Conservation (phyloP, 2,797 vertebrate genomes). For the Mus spretus region DNA sequence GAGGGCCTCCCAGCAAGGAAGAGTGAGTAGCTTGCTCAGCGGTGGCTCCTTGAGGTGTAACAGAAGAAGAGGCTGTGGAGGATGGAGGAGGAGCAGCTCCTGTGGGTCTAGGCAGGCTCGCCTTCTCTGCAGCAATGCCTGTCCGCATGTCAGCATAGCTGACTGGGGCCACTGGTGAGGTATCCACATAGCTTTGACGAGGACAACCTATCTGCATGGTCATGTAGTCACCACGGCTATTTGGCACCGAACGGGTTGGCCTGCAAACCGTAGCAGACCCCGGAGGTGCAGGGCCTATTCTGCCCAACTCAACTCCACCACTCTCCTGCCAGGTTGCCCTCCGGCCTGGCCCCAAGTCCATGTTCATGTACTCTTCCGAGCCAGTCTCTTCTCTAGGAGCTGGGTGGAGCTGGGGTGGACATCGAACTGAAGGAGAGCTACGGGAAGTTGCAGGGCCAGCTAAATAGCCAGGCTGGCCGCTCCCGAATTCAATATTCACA, state of each 20-base stretch:
- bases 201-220: slow-evolving; percentile 89
- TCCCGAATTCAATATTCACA: slow-evolving; percentile 92
- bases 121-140: slow-evolving; percentile 80
- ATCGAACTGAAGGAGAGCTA: slow-evolving; percentile 78
- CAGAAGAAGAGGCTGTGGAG: slow-evolving; percentile 73
- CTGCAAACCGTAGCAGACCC: slow-evolving; percentile 74
- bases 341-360: slow-evolving; percentile 89
- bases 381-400: slow-evolving; percentile 82
- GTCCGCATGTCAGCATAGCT: slow-evolving; percentile 88
- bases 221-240: slow-evolving; percentile 89
- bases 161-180: slow-evolving; percentile 84
- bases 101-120: slow-evolving; percentile 77
- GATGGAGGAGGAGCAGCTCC: slow-evolving; percentile 74
- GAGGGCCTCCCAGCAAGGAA: slow-evolving; percentile 88
- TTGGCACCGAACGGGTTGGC: slow-evolving; percentile 77
- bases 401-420: slow-evolving; percentile 81
- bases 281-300: slow-evolving; percentile 77
- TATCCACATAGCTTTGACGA: slow-evolving; percentile 86
- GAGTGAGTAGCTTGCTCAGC: slow-evolving; percentile 79
- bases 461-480: slow-evolving; percentile 88
- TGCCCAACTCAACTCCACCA: slow-evolving; percentile 72
- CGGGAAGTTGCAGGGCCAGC: slow-evolving; percentile 83
- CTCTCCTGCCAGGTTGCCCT: slow-evolving; percentile 82
- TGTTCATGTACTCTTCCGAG: slow-evolving; percentile 92
- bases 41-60: slow-evolving; percentile 74